Percentiles rank a stretch among this genome's conserved stretches.
Evolutionary conservation across 2,888 invertebrate genomes (phyloP).

Genomic region (Coelopa pilipes): DNA sequence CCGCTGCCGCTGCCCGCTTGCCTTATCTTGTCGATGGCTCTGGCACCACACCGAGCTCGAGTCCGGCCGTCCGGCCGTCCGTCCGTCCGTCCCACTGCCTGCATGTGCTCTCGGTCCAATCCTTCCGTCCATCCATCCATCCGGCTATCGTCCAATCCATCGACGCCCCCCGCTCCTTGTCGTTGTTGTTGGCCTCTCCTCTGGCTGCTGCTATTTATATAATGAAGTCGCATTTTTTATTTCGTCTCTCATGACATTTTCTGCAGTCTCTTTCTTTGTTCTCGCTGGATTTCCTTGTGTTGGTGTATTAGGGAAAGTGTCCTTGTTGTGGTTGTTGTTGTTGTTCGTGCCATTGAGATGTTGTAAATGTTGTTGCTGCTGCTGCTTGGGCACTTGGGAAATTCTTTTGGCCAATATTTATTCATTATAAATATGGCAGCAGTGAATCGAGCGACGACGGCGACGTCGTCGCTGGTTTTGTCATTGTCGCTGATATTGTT

Average conservation of each 20-base stretch:
- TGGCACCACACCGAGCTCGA: too few relatives aligned
- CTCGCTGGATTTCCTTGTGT: background rate
- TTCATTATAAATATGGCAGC: conserved; percentile 22
- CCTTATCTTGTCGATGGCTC: too few relatives aligned
- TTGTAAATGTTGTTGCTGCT: conserved; percentile 18
- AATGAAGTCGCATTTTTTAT: conserved; percentile 32
- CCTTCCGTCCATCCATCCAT: background rate
- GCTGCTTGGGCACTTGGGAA: conserved; percentile 5
- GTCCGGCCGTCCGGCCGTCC: background rate
- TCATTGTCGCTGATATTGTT: too few relatives aligned
- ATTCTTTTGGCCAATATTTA: conserved; percentile 7
- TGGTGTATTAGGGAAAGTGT: too few relatives aligned
- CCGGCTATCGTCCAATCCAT: background rate
- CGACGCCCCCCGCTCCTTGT: background rate
- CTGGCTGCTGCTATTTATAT: conserved; percentile 33
- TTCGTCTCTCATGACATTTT: background rate
- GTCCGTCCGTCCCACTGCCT: background rate
- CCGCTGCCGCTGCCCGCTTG: too few relatives aligned
- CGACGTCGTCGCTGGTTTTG: too few relatives aligned
- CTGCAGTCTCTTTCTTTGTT: background rate
- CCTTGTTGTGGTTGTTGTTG: too few relatives aligned
- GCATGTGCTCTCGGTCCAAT: background rate
- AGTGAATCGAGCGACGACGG: background rate
- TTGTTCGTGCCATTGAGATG: conserved; percentile 11
- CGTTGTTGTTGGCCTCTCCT: background rate